phyloP scores from a whole-genome alignment of 2,113 vertebrate genomes.

The Talpa occidentalis region DNA sequence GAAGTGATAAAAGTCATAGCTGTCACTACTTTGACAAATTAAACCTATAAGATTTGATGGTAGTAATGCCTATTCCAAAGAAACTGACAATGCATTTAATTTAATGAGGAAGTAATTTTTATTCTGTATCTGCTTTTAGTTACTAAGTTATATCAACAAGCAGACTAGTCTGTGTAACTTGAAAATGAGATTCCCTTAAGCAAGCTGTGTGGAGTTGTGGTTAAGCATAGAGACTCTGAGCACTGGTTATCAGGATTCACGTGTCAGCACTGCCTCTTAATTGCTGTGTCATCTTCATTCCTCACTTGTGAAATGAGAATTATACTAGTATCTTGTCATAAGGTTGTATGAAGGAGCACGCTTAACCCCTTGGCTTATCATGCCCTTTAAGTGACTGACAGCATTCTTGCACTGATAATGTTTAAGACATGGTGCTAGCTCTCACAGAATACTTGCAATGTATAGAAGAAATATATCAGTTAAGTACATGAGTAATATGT shows the following conservation, averaged over 20 bases:
- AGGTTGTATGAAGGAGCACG: not conserved
- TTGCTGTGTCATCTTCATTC: not conserved
- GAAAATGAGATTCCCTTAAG: not conserved
- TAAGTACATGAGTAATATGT: not conserved
- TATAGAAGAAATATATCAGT: not conserved
- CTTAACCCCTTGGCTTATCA: not conserved
- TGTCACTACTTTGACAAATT: not conserved
- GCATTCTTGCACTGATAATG: not conserved
- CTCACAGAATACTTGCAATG: not conserved
- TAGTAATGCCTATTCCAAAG: not conserved
- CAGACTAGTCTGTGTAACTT: not conserved
- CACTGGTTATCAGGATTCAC: not conserved
- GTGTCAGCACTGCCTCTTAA: not conserved
- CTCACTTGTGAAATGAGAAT: not conserved
- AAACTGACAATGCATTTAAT: slow-evolving; percentile 25
- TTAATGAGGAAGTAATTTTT: slow-evolving; percentile 21
- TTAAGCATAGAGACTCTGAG: not conserved
- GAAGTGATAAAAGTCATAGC: not conserved
- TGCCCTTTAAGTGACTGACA: not conserved
- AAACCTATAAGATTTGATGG: not conserved
- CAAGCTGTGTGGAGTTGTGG: not conserved
- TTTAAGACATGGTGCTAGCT: not conserved
- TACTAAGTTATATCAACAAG: slow-evolving; percentile 28
- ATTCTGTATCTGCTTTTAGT: not conserved
- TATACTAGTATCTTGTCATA: not conserved